A percentile compares a stretch with the other conserved stretches of the same genome.
Evolutionary conservation across 2,797 vertebrate genomes (phyloP).

Genomic region (Galaxias olidus): DNA sequence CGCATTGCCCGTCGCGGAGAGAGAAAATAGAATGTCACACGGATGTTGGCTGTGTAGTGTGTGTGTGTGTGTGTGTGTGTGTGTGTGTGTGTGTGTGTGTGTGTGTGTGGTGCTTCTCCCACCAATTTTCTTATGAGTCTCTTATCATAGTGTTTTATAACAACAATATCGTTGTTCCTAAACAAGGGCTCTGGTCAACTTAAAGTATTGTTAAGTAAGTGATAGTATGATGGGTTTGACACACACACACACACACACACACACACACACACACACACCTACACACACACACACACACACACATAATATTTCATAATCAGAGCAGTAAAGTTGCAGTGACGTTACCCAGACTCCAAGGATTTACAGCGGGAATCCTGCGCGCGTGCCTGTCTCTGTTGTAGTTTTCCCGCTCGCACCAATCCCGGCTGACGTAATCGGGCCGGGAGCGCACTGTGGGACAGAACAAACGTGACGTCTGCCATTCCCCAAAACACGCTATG

Average conservation of each 20-base stretch:
- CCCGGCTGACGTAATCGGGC: slow-evolving; percentile 49
- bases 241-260: not conserved
- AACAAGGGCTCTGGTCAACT: no score
- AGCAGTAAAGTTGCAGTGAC: slow-evolving; percentile 28
- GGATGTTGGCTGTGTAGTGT: not conserved
- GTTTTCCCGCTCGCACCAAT: slow-evolving; percentile 32
- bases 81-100: slow-evolving; percentile 2
- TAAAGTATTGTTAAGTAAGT: no score
- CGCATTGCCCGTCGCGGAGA: slow-evolving; percentile 30
- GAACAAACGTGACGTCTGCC: slow-evolving; percentile 58
- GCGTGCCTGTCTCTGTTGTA: not conserved
- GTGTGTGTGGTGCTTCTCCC: not conserved
- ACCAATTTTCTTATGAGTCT: no score
- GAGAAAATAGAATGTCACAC: slow-evolving; percentile 43
- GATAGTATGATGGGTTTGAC: no score
- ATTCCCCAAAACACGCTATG: slow-evolving; percentile 18
- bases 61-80: slow-evolving; percentile 6
- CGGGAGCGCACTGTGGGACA: slow-evolving; percentile 31
- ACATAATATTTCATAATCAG: not conserved
- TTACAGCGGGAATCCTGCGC: slow-evolving; percentile 9
- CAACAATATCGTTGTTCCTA: no score
- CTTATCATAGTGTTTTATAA: no score
- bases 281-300: not conserved
- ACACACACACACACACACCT: not conserved
- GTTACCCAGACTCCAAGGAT: slow-evolving; percentile 31